These are phyloP conservation scores for Leptonema lineaticorne DNA, from an alignment of 1,140 invertebrate genomes.

Conservation along the genomic window DNA sequence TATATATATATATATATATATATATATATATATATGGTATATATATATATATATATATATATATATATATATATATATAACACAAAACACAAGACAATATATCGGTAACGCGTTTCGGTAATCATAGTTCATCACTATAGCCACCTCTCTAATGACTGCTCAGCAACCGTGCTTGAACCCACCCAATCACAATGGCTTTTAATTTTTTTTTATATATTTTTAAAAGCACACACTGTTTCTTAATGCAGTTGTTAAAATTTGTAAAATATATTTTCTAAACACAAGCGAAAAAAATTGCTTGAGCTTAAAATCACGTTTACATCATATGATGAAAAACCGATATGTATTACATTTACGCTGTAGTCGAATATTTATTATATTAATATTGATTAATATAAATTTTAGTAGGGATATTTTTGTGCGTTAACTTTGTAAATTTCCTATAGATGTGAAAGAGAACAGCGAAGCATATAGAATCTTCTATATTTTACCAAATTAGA, in stretches of 20 bases:
- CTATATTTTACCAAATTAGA: slow-evolving; percentile 24
- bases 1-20: not conserved
- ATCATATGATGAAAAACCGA: too few relatives aligned
- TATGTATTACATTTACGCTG: too few relatives aligned
- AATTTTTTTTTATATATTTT: slow-evolving; percentile 17
- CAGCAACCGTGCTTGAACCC: slow-evolving; percentile 24
- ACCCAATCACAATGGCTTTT: slow-evolving; percentile 30
- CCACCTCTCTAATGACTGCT: slow-evolving; percentile 30
- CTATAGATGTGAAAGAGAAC: not conserved
- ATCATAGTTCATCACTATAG: slow-evolving; percentile 27
- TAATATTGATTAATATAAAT: not conserved
- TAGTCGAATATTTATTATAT: not conserved
- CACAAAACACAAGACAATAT: slow-evolving; percentile 27
- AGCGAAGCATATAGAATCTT: slow-evolving; percentile 1
- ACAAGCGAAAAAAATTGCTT: not conserved
- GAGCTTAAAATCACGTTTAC: too few relatives aligned
- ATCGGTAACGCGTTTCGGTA: slow-evolving; percentile 31
- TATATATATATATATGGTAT: not conserved
- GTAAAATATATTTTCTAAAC: not conserved
- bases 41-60: too few relatives aligned
- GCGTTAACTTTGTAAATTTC: not conserved
- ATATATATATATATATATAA: too few relatives aligned
- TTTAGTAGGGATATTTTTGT: not conserved
- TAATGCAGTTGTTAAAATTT: too few relatives aligned
- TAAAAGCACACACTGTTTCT: too few relatives aligned